phyloP scores from a whole-genome alignment of 2,797 vertebrate species.

The Chiropotes sagulatus region DNA sequence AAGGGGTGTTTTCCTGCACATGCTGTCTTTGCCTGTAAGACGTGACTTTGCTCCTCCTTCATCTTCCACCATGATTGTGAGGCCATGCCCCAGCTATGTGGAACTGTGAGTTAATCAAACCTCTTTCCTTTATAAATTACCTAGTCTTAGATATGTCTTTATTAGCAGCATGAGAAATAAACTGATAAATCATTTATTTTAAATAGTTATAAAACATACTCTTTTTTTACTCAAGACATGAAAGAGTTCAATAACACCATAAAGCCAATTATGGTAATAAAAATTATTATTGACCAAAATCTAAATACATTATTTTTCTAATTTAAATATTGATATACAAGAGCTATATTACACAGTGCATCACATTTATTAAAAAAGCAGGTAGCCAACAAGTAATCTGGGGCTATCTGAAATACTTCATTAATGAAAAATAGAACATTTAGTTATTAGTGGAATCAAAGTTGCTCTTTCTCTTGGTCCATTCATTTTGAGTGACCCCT shows the following conservation, averaged over 20 bases:
- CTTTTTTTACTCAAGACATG: neutral
- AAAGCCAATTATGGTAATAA: neutral
- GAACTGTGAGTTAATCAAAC: no score
- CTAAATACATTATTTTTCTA: neutral
- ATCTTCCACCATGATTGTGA: no score
- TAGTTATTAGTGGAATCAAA: neutral
- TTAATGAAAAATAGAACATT: neutral
- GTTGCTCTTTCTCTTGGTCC: neutral
- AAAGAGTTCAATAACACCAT: neutral
- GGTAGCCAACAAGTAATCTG: neutral
- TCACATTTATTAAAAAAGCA: neutral
- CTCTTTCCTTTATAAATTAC: no score
- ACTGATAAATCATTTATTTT: neutral
- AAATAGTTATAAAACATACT: neutral
- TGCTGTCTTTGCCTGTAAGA: no score
- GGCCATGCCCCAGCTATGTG: no score
- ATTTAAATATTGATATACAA: neutral
- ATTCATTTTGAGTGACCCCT: neutral
- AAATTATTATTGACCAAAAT: neutral
- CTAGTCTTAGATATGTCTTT: no score
- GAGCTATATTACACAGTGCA: neutral
- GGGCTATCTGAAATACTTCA: neutral
- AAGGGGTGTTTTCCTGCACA: no score
- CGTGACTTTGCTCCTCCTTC: no score
- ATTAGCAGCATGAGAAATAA: no score